Percentiles rank a stretch among this genome's conserved stretches.
Evolutionary conservation across 2,797 vertebrate species (phyloP).

Genomic region (Esox masquinongy): DNA sequence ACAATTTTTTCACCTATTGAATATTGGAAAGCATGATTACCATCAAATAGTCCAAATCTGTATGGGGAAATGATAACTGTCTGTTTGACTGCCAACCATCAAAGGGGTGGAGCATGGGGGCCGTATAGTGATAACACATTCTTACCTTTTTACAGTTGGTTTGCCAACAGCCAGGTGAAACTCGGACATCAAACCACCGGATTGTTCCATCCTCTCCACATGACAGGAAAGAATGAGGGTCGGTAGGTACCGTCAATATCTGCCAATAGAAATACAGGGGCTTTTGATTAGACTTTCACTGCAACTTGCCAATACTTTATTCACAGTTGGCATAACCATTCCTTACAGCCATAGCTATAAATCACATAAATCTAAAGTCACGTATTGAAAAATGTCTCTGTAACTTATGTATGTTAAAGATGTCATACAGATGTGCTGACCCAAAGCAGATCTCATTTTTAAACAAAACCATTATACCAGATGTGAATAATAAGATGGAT

Average conservation of each 20-base stretch:
- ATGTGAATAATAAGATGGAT: background rate
- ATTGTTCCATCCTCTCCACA: constrained; percentile 98
- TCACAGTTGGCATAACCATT: background rate
- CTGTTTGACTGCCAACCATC: too few species aligned
- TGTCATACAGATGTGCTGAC: too few species aligned
- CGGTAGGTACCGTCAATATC: constrained; percentile 98
- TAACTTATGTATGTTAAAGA: too few species aligned
- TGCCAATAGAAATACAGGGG: constrained; percentile 43
- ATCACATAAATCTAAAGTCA: too few species aligned
- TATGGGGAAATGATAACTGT: too few species aligned
- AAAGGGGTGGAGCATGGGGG: too few species aligned
- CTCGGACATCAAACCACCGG: constrained; percentile 95
- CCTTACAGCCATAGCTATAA: background rate
- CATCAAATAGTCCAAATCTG: too few species aligned
- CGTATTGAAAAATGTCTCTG: too few species aligned
- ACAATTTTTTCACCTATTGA: too few species aligned
- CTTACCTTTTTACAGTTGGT: constrained; percentile 86
- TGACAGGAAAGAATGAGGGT: constrained; percentile 96
- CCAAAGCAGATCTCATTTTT: too few species aligned
- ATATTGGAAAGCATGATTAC: too few species aligned
- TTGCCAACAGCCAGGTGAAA: constrained; percentile 78
- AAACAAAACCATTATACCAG: background rate
- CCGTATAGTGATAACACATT: background rate
- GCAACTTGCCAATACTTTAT: background rate
- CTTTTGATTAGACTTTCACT: background rate